A percentile compares a stretch with the other conserved stretches of the same genome.
Conservation (phyloP, 1,140 invertebrate genomes). For the Tenebrio molitor region DNA sequence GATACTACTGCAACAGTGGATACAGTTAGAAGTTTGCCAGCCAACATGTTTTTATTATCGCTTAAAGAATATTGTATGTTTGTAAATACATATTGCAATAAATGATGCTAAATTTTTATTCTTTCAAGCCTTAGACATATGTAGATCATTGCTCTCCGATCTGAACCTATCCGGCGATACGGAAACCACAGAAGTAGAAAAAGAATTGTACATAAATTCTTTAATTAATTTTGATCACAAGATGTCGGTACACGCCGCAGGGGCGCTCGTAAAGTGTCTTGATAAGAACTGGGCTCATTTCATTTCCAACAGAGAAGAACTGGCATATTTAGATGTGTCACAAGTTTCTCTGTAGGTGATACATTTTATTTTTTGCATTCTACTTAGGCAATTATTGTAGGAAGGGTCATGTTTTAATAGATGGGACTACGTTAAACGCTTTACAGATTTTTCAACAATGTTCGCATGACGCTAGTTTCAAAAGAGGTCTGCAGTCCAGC, state of each 20-base stretch:
- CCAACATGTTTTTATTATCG: slow-evolving; percentile 70
- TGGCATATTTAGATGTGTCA: slow-evolving; percentile 73
- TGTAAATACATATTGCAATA: slow-evolving; percentile 49
- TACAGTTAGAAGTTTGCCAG: slow-evolving; percentile 60
- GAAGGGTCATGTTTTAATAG: slow-evolving; percentile 78
- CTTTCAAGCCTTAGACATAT: slow-evolving; percentile 72
- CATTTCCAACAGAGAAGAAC: slow-evolving; percentile 68
- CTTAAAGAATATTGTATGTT: slow-evolving; percentile 72
- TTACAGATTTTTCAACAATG: slow-evolving; percentile 82
- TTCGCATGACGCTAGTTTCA: slow-evolving; percentile 83
- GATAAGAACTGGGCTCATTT: slow-evolving; percentile 78
- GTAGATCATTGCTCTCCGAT: slow-evolving; percentile 73
- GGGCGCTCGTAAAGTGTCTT: slow-evolving; percentile 80
- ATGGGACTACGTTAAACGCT: slow-evolving; percentile 79
- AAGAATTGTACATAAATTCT: slow-evolving; percentile 76
- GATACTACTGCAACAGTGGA: slow-evolving; percentile 59
- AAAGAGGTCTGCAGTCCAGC: slow-evolving; percentile 71
- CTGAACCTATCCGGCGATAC: slow-evolving; percentile 71
- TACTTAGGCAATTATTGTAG: slow-evolving; percentile 66
- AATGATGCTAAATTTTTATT: slow-evolving; percentile 35
- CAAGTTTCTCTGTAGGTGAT: slow-evolving; percentile 76
- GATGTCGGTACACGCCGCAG: slow-evolving; percentile 78
- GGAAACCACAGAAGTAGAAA: slow-evolving; percentile 72
- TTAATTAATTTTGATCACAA: slow-evolving; percentile 77
- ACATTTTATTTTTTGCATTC: background rate